These are phyloP conservation scores for Psettodes erumei DNA, from an alignment of 2,113 vertebrate genomes.

Conservation along the genomic window DNA sequence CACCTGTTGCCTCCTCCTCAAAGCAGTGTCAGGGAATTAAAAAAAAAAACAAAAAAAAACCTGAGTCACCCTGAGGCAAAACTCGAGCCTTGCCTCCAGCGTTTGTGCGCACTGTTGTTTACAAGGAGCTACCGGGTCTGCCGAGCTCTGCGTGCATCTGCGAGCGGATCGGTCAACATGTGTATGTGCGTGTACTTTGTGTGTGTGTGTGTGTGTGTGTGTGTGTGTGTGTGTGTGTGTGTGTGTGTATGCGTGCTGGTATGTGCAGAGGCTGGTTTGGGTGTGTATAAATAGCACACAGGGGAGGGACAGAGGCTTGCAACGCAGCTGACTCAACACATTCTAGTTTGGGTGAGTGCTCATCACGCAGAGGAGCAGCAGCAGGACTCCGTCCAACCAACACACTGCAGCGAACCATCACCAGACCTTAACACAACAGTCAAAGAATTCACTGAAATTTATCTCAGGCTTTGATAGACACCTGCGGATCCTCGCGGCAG, in stretches of 20 bases:
- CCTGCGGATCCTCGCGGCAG: neutral
- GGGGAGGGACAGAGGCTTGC: constrained; percentile 65
- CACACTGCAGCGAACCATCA: neutral
- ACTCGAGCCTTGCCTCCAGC: constrained; percentile 12
- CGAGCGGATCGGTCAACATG: constrained; percentile 4
- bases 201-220: constrained; percentile 4
- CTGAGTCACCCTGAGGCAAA: constrained; percentile 24
- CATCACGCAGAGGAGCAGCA: constrained; percentile 50
- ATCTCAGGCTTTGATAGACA: neutral
- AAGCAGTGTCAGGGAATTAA: constrained; percentile 15
- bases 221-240: neutral
- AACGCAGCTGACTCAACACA: constrained; percentile 79
- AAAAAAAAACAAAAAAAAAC: no score
- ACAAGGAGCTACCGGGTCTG: constrained; percentile 41
- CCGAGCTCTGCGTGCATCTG: constrained; percentile 3
- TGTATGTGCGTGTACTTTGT: constrained; percentile 15
- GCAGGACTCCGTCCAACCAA: constrained; percentile 20
- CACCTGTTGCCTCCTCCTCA: constrained; percentile 50
- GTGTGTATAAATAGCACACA: constrained; percentile 75
- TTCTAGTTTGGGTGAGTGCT: constrained; percentile 77
- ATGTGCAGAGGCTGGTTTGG: constrained; percentile 51
- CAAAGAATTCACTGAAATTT: neutral
- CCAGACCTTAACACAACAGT: neutral
- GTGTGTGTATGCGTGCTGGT: constrained; percentile 30
- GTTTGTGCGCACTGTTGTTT: constrained; percentile 55